Evolutionary conservation across 2,888 invertebrate genomes (phyloP).

Genomic region (Mechanitis messenoides): DNA sequence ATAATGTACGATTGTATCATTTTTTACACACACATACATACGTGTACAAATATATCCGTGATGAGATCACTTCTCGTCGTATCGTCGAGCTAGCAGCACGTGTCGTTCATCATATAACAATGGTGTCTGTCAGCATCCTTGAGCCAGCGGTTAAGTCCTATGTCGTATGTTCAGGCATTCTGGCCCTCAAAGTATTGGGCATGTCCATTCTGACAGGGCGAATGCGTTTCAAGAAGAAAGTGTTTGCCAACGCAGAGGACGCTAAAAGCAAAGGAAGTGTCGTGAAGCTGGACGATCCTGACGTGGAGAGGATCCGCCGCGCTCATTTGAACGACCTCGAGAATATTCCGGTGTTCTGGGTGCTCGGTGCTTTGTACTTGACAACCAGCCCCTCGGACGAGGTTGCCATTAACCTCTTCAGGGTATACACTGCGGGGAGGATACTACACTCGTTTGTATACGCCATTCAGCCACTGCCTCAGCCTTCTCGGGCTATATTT

Average conservation of each 20-base stretch:
- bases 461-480: conserved; percentile 77
- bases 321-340: conserved; percentile 84
- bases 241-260: conserved; percentile 57
- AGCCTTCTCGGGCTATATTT: conserved; percentile 64
- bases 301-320: conserved; percentile 60
- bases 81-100: conserved; percentile 12
- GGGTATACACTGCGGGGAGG: conserved; percentile 67
- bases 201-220: conserved; percentile 43
- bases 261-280: conserved; percentile 45
- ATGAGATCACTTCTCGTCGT: conserved; percentile 19
- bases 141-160: conserved; percentile 45
- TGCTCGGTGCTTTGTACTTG: conserved; percentile 76
- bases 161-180: conserved; percentile 44
- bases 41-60: neutral
- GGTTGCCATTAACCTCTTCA: conserved; percentile 32
- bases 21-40: neutral
- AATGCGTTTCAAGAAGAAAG: conserved; percentile 43
- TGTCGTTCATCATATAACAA: conserved; percentile 19
- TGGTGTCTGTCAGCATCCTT: conserved; percentile 38
- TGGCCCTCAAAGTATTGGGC: conserved; percentile 47
- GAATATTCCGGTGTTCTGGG: conserved; percentile 81
- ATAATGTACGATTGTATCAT: too few relatives aligned
- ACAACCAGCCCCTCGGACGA: conserved; percentile 60
- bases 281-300: conserved; percentile 56
- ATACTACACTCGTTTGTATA: conserved; percentile 80